Evolutionary conservation across 2,797 vertebrate genomes (phyloP).

Genomic region (Knipowitschia caucasica): DNA sequence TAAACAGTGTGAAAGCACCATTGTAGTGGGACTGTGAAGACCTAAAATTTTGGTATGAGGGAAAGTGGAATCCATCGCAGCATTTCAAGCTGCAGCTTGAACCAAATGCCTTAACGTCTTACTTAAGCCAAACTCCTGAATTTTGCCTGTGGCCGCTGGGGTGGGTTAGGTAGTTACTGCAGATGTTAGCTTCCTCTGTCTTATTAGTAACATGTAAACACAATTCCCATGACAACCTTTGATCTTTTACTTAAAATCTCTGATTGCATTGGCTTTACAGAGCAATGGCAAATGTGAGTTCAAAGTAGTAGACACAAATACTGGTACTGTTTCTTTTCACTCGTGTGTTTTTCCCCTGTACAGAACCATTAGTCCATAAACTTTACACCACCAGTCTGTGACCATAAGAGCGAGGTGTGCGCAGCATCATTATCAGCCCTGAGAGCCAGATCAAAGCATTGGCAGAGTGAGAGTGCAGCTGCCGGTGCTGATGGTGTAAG

Average conservation of each 20-base stretch:
- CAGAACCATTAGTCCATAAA: background rate
- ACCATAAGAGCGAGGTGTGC: slow-evolving; percentile 74
- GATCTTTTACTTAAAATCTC: background rate
- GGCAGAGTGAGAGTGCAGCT: slow-evolving; percentile 78
- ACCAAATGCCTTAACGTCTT: slow-evolving; percentile 74
- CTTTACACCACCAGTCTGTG: slow-evolving; percentile 32
- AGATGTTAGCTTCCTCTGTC: slow-evolving; percentile 56
- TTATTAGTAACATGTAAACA: slow-evolving; percentile 65
- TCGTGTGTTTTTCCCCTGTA: background rate
- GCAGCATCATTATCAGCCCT: slow-evolving; percentile 72
- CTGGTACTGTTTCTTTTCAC: background rate
- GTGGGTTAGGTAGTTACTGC: slow-evolving; percentile 42
- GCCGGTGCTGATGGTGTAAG: slow-evolving; percentile 69
- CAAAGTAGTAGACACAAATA: background rate
- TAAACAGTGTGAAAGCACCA: slow-evolving; percentile 28
- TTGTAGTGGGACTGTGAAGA: slow-evolving; percentile 35
- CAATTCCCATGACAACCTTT: slow-evolving; percentile 46
- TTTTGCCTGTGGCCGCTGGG: slow-evolving; percentile 34
- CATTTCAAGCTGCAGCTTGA: slow-evolving; percentile 71
- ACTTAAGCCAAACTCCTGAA: slow-evolving; percentile 46
- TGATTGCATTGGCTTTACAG: background rate
- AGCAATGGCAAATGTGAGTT: background rate
- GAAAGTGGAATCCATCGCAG: slow-evolving; percentile 70
- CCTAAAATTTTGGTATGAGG: slow-evolving; percentile 40
- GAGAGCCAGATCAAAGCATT: slow-evolving; percentile 74